A percentile compares a stretch with the other conserved stretches of the same genome.
phyloP scores from a whole-genome alignment of 1,140 invertebrate genomes.

The Drosophila nigrodunni region DNA sequence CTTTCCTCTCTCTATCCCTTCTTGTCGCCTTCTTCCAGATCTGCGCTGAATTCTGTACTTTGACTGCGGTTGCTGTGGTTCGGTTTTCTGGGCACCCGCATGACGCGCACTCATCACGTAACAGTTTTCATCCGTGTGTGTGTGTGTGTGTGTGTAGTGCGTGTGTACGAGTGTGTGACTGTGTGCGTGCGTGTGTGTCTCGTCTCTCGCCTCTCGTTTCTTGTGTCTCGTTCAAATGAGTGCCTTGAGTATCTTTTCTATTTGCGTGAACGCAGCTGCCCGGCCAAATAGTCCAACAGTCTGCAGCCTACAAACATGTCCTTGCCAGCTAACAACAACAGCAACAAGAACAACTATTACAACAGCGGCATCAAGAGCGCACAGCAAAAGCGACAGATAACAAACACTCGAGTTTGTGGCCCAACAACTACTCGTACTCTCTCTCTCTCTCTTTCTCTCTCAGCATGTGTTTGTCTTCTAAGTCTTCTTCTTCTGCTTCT shows the following conservation, averaged over 20 bases:
- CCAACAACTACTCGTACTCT: not conserved
- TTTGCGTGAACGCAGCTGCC: constrained; percentile 79
- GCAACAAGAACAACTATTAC: constrained; percentile 13
- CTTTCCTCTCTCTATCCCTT: not conserved
- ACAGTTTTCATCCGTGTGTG: constrained; percentile 41
- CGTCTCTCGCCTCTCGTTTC: constrained; percentile 3
- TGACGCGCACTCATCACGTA: constrained; percentile 78
- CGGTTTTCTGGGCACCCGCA: constrained; percentile 51
- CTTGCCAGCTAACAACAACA: constrained; percentile 31
- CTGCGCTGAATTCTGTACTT: constrained; percentile 2
- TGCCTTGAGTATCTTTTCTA: constrained; percentile 82
- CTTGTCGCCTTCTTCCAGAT: not conserved
- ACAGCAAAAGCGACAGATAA: constrained; percentile 69
- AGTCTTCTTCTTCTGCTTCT: not conserved
- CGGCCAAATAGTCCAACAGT: constrained; percentile 50
- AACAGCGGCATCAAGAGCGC: constrained; percentile 40
- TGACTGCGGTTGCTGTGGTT: constrained; percentile 41
- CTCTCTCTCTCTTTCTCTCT: not conserved
- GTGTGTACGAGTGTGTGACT: not conserved
- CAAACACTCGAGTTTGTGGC: constrained; percentile 70
- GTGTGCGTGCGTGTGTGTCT: constrained; percentile 3
- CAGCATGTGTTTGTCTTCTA: constrained; percentile 37
- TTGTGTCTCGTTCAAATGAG: constrained; percentile 58
- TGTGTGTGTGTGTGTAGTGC: not conserved
- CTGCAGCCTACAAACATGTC: constrained; percentile 43